phyloP scores from a whole-genome alignment of 1,140 invertebrate genomes.

The Goniozus legneri region DNA sequence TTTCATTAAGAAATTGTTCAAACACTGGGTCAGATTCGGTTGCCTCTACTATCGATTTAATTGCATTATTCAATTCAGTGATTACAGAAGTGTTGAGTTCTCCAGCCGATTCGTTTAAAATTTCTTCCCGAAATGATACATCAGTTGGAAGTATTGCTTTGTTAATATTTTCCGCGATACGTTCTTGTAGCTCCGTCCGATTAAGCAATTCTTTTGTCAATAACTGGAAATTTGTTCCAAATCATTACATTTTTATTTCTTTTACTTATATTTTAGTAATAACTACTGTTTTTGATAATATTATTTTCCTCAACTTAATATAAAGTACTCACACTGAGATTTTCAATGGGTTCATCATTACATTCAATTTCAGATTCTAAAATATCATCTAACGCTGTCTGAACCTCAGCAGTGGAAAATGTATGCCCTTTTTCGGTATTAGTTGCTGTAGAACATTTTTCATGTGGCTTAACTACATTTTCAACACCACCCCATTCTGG shows the following conservation, averaged over 20 bases:
- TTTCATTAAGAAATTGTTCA: constrained; percentile 46
- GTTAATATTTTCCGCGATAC: constrained; percentile 54
- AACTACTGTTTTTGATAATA: background rate
- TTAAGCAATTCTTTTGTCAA: constrained; percentile 46
- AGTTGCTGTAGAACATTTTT: constrained; percentile 40
- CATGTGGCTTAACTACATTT: constrained; percentile 6
- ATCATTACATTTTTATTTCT: constrained; percentile 2
- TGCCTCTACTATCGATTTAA: constrained; percentile 44
- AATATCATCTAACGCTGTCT: constrained; percentile 39
- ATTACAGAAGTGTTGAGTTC: constrained; percentile 44
- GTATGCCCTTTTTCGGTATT: constrained; percentile 42
- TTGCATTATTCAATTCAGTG: constrained; percentile 44
- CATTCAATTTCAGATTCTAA: constrained; percentile 32
- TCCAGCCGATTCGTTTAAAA: constrained; percentile 21
- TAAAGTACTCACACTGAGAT: constrained; percentile 42
- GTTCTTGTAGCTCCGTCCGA: constrained; percentile 51
- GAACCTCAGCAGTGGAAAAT: constrained; percentile 41
- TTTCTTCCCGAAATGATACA: constrained; percentile 27
- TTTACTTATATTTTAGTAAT: too few species aligned
- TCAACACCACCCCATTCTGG: too few species aligned
- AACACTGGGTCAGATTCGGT: constrained; percentile 53
- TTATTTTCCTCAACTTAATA: constrained; percentile 1
- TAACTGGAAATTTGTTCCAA: constrained; percentile 29
- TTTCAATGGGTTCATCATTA: constrained; percentile 44
- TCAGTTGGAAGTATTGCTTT: constrained; percentile 42